These are phyloP conservation scores for Sorex fumeus DNA, from an alignment of 2,113 vertebrate species.

Conservation along the genomic window DNA sequence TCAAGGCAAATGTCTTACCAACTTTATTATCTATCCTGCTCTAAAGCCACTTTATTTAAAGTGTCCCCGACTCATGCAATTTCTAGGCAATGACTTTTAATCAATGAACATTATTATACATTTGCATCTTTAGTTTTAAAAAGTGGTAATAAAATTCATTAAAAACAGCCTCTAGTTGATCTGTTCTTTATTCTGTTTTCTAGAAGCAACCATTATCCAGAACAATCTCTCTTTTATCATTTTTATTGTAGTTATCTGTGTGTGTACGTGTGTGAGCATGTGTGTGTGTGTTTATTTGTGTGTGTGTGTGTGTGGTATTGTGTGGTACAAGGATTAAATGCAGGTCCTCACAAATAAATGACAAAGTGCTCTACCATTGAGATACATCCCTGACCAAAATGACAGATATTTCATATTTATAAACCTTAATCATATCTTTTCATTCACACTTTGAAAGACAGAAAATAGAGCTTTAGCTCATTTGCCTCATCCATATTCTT, in stretches of 20 bases:
- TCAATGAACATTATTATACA: background rate
- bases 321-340: no score
- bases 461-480: background rate
- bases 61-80: background rate
- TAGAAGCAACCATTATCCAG: background rate
- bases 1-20: background rate
- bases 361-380: no score
- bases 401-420: background rate
- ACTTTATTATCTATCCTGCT: background rate
- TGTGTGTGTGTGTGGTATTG: no score
- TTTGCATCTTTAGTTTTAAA: background rate
- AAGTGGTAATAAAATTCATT: background rate
- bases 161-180: background rate
- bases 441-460: background rate
- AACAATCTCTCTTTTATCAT: background rate
- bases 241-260: background rate
- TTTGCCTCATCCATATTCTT: background rate
- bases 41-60: background rate
- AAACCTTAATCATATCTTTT: background rate
- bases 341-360: no score
- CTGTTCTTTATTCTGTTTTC: background rate
- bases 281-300: no score
- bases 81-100: background rate
- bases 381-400: background rate
- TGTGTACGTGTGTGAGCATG: no score